A percentile compares a stretch with the other conserved stretches of the same genome.
These are phyloP conservation scores for Arctocebus calabarensis DNA, from an alignment of 2,797 vertebrate genomes.

Conservation along the genomic window DNA sequence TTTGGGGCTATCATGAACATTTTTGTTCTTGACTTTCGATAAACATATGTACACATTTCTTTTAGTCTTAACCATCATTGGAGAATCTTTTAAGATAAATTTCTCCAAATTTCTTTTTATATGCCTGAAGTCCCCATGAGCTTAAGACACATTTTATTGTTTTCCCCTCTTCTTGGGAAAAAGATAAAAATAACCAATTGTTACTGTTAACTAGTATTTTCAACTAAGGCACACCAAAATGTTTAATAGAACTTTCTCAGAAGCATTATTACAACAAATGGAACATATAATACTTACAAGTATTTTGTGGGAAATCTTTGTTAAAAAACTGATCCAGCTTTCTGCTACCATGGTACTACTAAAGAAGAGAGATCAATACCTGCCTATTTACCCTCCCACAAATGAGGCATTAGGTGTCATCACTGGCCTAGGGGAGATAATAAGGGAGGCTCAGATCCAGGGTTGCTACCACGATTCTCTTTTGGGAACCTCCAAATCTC, in stretches of 20 bases:
- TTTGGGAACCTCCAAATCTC: not conserved
- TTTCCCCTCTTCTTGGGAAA: not conserved
- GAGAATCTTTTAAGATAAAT: conserved; percentile 1
- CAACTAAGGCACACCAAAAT: not conserved
- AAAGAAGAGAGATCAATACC: not conserved
- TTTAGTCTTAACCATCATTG: conserved; percentile 15
- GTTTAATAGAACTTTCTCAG: conserved; percentile 2
- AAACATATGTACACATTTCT: not conserved
- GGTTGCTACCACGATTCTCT: not conserved
- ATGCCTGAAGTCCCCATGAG: not conserved
- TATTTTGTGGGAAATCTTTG: not conserved
- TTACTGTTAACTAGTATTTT: conserved; percentile 41
- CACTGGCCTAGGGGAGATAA: not conserved
- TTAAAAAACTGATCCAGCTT: not conserved
- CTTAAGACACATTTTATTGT: not conserved
- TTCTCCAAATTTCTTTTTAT: not conserved
- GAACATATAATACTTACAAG: not conserved
- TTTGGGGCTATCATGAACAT: not conserved
- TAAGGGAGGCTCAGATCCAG: not conserved
- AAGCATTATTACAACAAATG: not conserved
- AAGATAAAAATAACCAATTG: not conserved
- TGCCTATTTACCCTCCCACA: not conserved
- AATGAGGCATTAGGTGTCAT: not conserved
- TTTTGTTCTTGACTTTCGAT: conserved; percentile 48
- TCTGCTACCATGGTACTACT: not conserved